These are phyloP conservation scores for Coregonus suidteri DNA, from an alignment of 2,797 vertebrate species.

Conservation along the genomic window DNA sequence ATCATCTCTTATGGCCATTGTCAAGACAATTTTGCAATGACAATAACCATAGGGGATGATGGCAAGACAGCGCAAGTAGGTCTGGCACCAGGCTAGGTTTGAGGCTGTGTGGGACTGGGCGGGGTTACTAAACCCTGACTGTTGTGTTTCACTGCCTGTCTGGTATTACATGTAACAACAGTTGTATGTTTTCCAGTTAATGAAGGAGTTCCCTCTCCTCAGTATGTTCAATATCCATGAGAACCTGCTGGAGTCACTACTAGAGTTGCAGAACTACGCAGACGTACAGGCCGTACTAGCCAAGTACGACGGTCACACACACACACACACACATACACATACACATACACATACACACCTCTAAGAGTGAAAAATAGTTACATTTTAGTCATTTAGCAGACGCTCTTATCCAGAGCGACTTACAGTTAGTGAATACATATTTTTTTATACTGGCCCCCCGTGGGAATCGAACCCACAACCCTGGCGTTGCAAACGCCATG, in stretches of 20 bases:
- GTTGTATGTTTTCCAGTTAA: constrained; percentile 88
- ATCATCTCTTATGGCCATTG: too few relatives aligned
- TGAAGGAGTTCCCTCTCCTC: constrained; percentile 99
- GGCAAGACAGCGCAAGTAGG: too few relatives aligned
- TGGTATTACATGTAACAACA: constrained; percentile 77
- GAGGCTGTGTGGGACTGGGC: neutral
- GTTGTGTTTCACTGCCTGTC: constrained; percentile 61
- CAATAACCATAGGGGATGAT: too few relatives aligned
- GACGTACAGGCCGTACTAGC: constrained; percentile 98
- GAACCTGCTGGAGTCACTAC: constrained; percentile 95
- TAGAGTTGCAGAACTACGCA: constrained; percentile 96
- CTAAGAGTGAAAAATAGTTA: neutral
- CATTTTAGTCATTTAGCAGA: too few relatives aligned
- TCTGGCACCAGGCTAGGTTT: neutral
- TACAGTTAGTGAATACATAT: too few relatives aligned
- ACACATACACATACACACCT: neutral
- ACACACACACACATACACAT: too few relatives aligned
- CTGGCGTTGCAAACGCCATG: too few relatives aligned
- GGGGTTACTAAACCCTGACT: constrained; percentile 40
- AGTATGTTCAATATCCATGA: constrained; percentile 99
- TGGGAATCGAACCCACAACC: too few relatives aligned
- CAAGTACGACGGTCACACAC: constrained; percentile 92
- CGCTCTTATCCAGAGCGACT: too few relatives aligned
- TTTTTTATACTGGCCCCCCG: too few relatives aligned
- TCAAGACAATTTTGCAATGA: too few relatives aligned